These are phyloP conservation scores for Phalera bucephala DNA, from an alignment of 2,888 invertebrate species.

Conservation along the genomic window DNA sequence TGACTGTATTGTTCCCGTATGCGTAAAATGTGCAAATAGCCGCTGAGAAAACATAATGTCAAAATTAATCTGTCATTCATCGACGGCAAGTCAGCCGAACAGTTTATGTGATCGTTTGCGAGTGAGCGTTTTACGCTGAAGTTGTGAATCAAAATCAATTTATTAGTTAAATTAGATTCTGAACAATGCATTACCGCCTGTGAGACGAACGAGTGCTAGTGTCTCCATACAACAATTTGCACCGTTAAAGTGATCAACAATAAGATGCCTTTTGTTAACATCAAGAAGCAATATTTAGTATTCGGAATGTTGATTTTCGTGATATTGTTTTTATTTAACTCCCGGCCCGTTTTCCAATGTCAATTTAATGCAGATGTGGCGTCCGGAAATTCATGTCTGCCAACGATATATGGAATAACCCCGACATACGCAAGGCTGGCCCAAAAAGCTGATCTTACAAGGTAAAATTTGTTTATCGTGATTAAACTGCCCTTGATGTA, in stretches of 20 bases:
- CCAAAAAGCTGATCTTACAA: constrained; percentile 97
- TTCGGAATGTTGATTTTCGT: constrained; percentile 74
- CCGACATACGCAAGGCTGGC: constrained; percentile 94
- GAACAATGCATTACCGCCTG: constrained; percentile 24
- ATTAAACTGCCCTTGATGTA: constrained; percentile 61
- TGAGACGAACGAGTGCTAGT: constrained; percentile 17
- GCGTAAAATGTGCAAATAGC: no score
- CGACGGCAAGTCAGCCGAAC: constrained; percentile 16
- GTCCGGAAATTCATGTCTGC: constrained; percentile 67
- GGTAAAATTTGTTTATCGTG: constrained; percentile 76
- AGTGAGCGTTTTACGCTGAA: constrained; percentile 7
- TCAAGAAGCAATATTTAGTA: constrained; percentile 76
- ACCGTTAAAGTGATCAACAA: constrained; percentile 25
- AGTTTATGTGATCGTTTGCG: no score
- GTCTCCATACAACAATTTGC: constrained; percentile 9
- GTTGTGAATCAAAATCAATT: no score
- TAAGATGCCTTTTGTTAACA: constrained; percentile 74
- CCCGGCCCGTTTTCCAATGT: constrained; percentile 70
- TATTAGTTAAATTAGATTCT: constrained; percentile 1
- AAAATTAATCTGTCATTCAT: constrained; percentile 30
- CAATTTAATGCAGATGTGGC: constrained; percentile 61
- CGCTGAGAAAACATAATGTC: no score
- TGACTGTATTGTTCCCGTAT: no score
- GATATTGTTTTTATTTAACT: constrained; percentile 71
- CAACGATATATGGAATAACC: constrained; percentile 94